phyloP scores from a whole-genome alignment of 2,113 vertebrate genomes.

The Osmerus mordax region DNA sequence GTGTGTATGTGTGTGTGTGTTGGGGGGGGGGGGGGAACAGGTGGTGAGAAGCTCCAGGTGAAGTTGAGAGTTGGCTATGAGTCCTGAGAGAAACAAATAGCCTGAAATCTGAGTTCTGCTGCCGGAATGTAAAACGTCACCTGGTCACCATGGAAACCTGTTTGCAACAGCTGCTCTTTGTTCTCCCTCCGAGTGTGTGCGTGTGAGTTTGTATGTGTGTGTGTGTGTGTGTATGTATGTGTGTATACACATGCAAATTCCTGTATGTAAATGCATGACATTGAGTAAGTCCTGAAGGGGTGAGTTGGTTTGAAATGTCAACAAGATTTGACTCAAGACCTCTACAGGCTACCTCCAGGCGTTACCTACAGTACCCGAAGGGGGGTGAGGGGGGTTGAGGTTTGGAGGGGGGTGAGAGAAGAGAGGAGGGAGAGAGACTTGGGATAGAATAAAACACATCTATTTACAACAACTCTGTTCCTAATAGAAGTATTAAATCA shows the following conservation, averaged over 20 bases:
- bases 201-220: conserved; percentile 6
- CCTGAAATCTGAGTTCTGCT: conserved; percentile 25
- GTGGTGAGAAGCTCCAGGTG: no score
- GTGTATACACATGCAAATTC: conserved; percentile 2
- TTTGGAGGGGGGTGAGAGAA: neutral
- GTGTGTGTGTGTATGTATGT: neutral
- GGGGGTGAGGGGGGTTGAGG: neutral
- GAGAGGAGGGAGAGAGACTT: neutral
- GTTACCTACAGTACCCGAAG: no score
- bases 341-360: no score
- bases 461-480: neutral
- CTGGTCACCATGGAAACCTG: conserved; percentile 35
- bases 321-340: no score
- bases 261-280: neutral
- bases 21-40: no score
- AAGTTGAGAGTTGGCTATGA: no score
- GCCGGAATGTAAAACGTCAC: conserved; percentile 32
- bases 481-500: no score
- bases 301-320: neutral
- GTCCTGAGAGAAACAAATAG: conserved; percentile 6
- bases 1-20: no score
- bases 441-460: neutral
- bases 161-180: conserved; percentile 33
- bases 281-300: neutral
- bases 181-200: conserved; percentile 19